Evolutionary conservation across 2,888 invertebrate species (phyloP), one percentile per base, ranked within the genome.

Genomic region (Priocnemis perturbator): DNA sequence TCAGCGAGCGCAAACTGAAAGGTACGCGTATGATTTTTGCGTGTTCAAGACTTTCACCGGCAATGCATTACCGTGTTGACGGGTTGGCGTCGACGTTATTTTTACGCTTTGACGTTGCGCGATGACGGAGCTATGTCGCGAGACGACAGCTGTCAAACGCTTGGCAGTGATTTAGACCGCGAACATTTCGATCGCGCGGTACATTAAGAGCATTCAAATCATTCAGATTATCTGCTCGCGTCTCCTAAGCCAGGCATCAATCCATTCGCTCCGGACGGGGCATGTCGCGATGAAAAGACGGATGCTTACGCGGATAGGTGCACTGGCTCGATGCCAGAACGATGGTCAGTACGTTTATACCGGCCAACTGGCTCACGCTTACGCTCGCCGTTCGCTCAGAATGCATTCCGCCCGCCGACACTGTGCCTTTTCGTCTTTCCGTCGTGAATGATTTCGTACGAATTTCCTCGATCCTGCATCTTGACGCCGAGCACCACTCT

Each of bases 221-320:
- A 79, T 79, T 79, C 83, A 68, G 79, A 84, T 85, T 77, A 79
- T 75, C 81, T 78, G 78, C 74, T 70, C 77, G 69, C 74, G 81
- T 80, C 82, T 83, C 82, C 82, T 76, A 78, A 78, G 79, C 69
- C 77, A 71, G 73, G 81, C 83, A 83, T 86, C 85, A 83, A 86
- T 86, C 85, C 78, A 81, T 76, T 75, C 76, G 75, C 70, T 73
- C 74, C 75, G 73, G 75, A 67, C 77, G 78, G 73, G 81, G 72
- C 79, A 77, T 72, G 83, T 79, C 79, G 83, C 78, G 85, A 82
- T 78, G 86, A 85, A 86, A 86, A 85, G 85, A 85, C 85, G 75
- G 74, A 85, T 85, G 84, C 79, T 72, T 67, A 74, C 76, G 82
- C 69, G 80, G 84, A 86, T 80, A 81, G 83, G 81, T 78, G 77